Evolutionary conservation across 2,113 vertebrate genomes (phyloP).

Genomic region (Varanus salvator): DNA sequence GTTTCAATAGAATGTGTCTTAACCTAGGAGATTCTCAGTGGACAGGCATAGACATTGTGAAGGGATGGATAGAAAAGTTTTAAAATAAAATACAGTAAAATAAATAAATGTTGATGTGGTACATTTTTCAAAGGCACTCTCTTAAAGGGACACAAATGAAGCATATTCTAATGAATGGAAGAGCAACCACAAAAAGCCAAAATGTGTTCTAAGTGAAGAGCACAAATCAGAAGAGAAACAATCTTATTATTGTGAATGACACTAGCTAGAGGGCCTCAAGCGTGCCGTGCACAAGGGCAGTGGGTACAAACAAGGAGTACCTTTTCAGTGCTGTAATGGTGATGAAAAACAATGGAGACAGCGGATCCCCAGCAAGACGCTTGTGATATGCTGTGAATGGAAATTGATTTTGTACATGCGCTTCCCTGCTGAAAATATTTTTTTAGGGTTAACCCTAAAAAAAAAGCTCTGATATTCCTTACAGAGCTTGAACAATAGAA

Average conservation of each 20-base stretch:
- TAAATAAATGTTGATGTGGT: no score
- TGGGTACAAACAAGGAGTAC: background rate
- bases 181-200: background rate
- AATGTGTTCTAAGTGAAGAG: background rate
- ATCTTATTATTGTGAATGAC: conserved; percentile 1
- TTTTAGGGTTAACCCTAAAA: background rate
- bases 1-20: background rate
- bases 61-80: no score
- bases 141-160: background rate
- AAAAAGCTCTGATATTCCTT: background rate
- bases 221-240: conserved; percentile 15
- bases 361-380: background rate
- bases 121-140: background rate
- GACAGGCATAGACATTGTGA: background rate
- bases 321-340: background rate
- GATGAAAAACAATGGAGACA: conserved; percentile 11
- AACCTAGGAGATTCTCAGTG: background rate
- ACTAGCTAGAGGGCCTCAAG: background rate
- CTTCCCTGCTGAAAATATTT: background rate
- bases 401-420: background rate
- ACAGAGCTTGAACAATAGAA: conserved; percentile 2
- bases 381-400: background rate
- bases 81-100: no score
- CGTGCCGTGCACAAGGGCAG: background rate
- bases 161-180: background rate